phyloP scores from a whole-genome alignment of 2,888 invertebrate species.

The Cephus runcator region DNA sequence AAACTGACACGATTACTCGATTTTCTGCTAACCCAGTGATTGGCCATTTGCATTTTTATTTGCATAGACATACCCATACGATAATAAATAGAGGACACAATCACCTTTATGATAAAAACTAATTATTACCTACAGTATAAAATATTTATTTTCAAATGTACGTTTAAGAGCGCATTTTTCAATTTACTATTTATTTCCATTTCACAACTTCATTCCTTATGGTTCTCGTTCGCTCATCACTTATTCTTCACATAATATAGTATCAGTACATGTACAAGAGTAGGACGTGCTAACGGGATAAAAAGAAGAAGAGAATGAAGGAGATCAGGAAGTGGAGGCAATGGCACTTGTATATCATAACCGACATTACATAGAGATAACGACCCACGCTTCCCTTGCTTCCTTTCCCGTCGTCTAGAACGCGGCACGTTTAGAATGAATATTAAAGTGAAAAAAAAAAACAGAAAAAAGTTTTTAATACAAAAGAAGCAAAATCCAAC shows the following conservation, averaged over 20 bases:
- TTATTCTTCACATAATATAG: neutral
- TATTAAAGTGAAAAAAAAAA: neutral
- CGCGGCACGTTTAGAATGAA: neutral
- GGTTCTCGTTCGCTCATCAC: neutral
- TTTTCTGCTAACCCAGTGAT: neutral
- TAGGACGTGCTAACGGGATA: neutral
- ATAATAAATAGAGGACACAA: neutral
- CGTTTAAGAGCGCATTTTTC: too few relatives aligned
- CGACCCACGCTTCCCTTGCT: constrained; percentile 51
- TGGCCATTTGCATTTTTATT: neutral
- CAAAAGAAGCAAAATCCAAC: neutral
- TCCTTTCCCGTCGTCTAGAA: constrained; percentile 29
- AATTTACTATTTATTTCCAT: too few relatives aligned
- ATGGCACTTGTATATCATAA: constrained; percentile 44
- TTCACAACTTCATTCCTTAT: too few relatives aligned
- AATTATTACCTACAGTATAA: too few relatives aligned
- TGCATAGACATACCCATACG: neutral
- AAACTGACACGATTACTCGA: neutral
- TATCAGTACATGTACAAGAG: neutral
- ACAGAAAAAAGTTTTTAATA: neutral
- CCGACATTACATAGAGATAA: constrained; percentile 45
- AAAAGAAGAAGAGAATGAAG: constrained; percentile 17
- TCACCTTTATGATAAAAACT: neutral
- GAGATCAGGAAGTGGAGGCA: constrained; percentile 35
- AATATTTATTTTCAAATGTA: too few relatives aligned